A percentile compares a stretch with the other conserved stretches of the same genome.
Conservation (phyloP, 2,113 vertebrate genomes). For the Hyperoodon ampullatus region DNA sequence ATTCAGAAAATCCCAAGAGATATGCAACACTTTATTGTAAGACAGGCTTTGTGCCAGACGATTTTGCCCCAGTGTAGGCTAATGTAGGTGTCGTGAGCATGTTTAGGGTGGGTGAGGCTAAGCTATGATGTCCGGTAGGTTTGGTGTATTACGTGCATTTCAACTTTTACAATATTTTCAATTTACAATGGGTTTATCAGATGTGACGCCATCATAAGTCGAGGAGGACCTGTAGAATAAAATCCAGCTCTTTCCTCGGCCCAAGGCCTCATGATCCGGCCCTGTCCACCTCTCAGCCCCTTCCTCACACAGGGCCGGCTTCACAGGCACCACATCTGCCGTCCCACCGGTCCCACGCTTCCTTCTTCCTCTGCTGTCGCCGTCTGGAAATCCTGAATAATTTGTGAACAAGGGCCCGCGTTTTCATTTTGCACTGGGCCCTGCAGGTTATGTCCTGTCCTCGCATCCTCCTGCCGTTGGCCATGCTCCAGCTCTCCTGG, state of each 20-base stretch:
- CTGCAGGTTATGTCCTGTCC: neutral
- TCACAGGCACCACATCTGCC: fast-evolving
- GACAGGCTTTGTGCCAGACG: no score
- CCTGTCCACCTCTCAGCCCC: neutral
- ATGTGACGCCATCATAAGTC: no score
- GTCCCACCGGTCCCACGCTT: fast-evolving
- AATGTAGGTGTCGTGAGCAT: no score
- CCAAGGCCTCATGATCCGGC: neutral
- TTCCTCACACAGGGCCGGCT: neutral
- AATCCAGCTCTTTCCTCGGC: neutral
- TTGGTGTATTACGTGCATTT: no score
- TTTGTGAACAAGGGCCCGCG: neutral
- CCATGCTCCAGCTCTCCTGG: neutral
- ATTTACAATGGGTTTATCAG: no score
- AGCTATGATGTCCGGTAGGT: no score
- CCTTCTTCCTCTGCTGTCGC: neutral
- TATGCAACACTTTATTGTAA: no score
- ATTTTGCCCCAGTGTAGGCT: no score
- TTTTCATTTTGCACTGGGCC: neutral
- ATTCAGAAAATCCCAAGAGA: no score
- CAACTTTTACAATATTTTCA: no score
- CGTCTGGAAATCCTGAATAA: neutral
- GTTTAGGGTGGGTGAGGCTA: no score
- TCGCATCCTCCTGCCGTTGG: fast-evolving
- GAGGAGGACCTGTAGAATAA: neutral